Evolutionary conservation across 2,797 vertebrate species (phyloP).

Genomic region (Meda fulgida): DNA sequence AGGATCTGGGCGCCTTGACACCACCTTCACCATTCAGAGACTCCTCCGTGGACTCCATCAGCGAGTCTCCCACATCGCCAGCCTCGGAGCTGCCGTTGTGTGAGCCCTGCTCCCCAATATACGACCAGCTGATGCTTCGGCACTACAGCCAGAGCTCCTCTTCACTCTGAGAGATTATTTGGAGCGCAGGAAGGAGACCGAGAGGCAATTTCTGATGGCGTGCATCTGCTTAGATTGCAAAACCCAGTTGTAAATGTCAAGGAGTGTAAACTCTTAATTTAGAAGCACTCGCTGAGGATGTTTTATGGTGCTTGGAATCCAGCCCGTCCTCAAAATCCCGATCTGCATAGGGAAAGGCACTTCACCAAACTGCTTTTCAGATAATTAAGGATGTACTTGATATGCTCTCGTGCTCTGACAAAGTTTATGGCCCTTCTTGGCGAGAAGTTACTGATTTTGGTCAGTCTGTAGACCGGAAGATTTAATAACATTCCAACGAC

Average conservation of each 20-base stretch:
- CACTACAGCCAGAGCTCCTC: constrained; percentile 99
- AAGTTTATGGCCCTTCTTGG: constrained; percentile 13
- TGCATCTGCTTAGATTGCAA: constrained; percentile 24
- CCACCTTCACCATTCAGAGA: constrained; percentile 98
- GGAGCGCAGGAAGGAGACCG: neutral
- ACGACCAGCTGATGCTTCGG: constrained; percentile 91
- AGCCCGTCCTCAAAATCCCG: constrained; percentile 10
- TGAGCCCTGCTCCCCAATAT: constrained; percentile 84
- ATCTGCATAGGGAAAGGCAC: constrained; percentile 22
- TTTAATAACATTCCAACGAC: constrained; percentile 54
- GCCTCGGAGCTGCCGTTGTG: constrained; percentile 87
- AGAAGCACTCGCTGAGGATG: constrained; percentile 18
- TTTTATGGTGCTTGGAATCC: constrained; percentile 39
- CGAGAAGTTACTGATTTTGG: neutral
- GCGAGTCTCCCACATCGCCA: constrained; percentile 86
- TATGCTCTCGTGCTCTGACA: constrained; percentile 27
- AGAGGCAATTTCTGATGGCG: constrained; percentile 27
- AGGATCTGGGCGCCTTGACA: constrained; percentile 89
- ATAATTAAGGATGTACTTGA: constrained; percentile 39
- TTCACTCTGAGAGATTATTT: constrained; percentile 75
- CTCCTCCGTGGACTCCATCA: constrained; percentile 90
- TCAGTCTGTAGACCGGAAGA: constrained; percentile 24
- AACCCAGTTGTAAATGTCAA: constrained; percentile 46
- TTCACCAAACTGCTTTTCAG: constrained; percentile 36
- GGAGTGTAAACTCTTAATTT: constrained; percentile 39